Evolutionary conservation across 1,140 invertebrate genomes (phyloP), one percentile per base, ranked within the genome.

Genomic region (Proctacanthus coquilletti): DNA sequence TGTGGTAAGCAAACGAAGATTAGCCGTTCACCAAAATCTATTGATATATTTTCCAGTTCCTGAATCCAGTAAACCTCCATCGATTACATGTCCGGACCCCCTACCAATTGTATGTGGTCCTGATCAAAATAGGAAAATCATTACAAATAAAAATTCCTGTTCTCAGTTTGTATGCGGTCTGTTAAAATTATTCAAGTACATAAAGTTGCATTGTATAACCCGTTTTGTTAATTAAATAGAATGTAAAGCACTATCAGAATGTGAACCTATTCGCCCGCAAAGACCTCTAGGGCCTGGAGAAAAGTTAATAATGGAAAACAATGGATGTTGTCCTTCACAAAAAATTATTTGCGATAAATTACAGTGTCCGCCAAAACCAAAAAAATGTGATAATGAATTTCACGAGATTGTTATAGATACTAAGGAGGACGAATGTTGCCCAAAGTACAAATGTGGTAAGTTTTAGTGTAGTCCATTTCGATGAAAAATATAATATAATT

Each of bases 81-180:
- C 57, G 15, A 59, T 60, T 11, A 4, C 42, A 1, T 84, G 80
- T 46, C 61, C 70, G 17, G 65, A 75, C 18, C 65, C 71, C 0
- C 63, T 72, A 41, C 69, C 75, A 50, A 70, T 76, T n/a, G 55
- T 66, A 11, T 84, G 80, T 46, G 76, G 75, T 2, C 71, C 64
- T 40, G 78, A 74, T 2, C 80, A 84, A 52, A 62, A 66, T 2
- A 63, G 75, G 39, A 81, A 82, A 50, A 51, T 71, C 20, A 71
- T 72, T 34, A 71, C 56, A 2, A 69, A 62, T 34, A 21, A 63
- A 3, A 64, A 71, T 46, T 71, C 71, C 25, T 81, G 77, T 52
- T 65, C 70, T 18, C 69, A 76, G 46, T 79, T 73, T 44, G 69
- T 80, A 42, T 84, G 80, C 47, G 70, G 77, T 80, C 54, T 51